Percentiles rank a stretch among this genome's conserved stretches.
Evolutionary conservation across 92 coral and sea anemone genomes (phyloP).

Genomic region (Phenganax subtilis): DNA sequence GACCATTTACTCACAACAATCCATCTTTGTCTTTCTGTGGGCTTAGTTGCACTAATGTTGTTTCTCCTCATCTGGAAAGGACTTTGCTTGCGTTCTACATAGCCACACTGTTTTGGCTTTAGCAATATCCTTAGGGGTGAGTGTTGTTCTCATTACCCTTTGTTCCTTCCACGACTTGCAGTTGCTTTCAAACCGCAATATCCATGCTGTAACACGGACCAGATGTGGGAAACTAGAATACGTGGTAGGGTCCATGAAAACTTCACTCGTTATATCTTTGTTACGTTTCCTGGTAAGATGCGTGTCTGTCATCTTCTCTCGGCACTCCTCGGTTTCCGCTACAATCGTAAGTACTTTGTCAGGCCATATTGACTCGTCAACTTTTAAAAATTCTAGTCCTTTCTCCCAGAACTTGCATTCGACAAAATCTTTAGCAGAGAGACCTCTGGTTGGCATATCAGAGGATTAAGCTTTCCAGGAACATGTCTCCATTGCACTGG

Average conservation of each 20-base stretch:
- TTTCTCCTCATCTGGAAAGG: conserved; percentile 30
- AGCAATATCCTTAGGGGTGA: conserved; percentile 7
- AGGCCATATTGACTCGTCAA: conserved; percentile 51
- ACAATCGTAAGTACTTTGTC: conserved; percentile 1
- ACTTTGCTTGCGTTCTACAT: conserved; percentile 25
- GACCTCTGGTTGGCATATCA: conserved; percentile 35
- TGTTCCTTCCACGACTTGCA: conserved; percentile 23
- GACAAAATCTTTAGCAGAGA: conserved; percentile 21
- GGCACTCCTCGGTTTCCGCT: conserved; percentile 5
- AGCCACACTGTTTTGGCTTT: conserved; percentile 41
- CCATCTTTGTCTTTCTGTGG: conserved; percentile 33
- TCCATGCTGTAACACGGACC: conserved; percentile 50
- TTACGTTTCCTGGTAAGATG: conserved; percentile 13
- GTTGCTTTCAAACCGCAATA: conserved; percentile 33
- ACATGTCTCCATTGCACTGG: conserved; percentile 41
- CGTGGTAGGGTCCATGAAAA: conserved; percentile 32
- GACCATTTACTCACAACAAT: conserved; percentile 35
- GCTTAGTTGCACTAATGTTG: conserved; percentile 36
- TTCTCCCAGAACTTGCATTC: conserved; percentile 42
- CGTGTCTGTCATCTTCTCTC: conserved; percentile 7
- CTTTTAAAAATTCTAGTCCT: conserved; percentile 44
- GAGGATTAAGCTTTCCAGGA: conserved; percentile 37
- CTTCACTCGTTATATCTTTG: neutral
- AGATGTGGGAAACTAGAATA: conserved; percentile 45
- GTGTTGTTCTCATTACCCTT: neutral